These are phyloP conservation scores for Vidua macroura DNA, from an alignment of 2,113 vertebrate genomes.

Conservation along the genomic window DNA sequence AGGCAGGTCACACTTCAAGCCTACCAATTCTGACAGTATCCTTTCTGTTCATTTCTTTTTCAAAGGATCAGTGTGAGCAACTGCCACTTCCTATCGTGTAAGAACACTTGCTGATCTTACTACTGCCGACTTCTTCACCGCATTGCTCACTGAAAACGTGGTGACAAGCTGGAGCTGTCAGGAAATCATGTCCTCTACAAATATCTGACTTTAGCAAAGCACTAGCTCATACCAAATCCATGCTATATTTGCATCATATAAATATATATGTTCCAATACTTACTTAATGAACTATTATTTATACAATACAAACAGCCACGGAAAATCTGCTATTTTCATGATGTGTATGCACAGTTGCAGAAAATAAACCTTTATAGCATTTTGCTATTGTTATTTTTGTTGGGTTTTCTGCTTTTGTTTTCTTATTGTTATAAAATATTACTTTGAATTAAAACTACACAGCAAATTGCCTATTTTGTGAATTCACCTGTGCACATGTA, in stretches of 20 bases:
- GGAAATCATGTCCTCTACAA: not conserved
- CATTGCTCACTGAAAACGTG: not conserved
- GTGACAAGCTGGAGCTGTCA: not conserved
- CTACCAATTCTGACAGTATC: not conserved
- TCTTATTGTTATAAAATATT: not conserved
- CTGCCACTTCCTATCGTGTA: not conserved
- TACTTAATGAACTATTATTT: not conserved
- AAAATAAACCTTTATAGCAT: not conserved
- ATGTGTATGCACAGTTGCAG: not conserved
- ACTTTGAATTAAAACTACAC: not conserved
- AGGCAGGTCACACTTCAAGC: not conserved
- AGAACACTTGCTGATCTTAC: not conserved
- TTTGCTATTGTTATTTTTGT: not conserved
- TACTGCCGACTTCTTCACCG: not conserved
- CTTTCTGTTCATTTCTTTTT: not conserved
- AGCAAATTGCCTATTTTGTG: not conserved
- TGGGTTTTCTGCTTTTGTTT: not conserved
- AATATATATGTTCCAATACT: not conserved
- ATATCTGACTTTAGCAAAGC: not conserved
- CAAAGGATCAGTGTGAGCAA: not conserved
- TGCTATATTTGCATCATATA: not conserved
- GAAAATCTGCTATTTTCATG: not conserved
- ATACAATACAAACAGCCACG: fast-evolving
- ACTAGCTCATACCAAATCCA: not conserved
- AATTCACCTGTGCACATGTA: fast-evolving